Percentiles rank a stretch among this genome's conserved stretches.
Evolutionary conservation across 2,113 vertebrate species (phyloP).

Genomic region (Hippocampus abdominalis): DNA sequence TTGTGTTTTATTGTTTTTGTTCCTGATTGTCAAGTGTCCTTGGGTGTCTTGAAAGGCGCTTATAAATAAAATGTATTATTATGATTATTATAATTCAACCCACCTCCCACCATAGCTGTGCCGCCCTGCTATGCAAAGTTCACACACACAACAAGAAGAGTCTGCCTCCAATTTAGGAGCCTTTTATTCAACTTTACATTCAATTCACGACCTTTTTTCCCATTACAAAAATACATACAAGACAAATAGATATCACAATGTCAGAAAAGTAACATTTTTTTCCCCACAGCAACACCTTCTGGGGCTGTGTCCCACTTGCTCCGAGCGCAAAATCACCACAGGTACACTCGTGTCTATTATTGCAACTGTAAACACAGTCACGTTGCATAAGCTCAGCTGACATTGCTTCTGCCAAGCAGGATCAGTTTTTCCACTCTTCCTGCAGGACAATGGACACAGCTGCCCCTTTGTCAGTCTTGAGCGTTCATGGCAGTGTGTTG

Average conservation of each 20-base stretch:
- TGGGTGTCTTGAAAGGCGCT: no score
- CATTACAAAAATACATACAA: not conserved
- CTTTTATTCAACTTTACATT: not conserved
- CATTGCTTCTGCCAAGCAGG: conserved; percentile 52
- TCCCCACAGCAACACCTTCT: not conserved
- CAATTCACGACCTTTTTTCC: not conserved
- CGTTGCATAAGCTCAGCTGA: conserved; percentile 59
- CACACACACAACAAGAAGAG: no score
- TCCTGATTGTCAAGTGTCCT: no score
- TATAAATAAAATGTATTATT: no score
- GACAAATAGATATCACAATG: not conserved
- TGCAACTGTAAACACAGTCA: conserved; percentile 53
- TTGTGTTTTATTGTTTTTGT: no score
- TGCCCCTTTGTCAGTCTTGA: conserved; percentile 22
- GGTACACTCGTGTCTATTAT: conserved; percentile 54
- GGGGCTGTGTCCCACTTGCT: not conserved
- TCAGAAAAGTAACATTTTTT: not conserved
- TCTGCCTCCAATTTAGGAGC: no score
- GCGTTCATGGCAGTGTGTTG: no score
- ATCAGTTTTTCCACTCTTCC: conserved; percentile 64
- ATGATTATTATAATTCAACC: no score
- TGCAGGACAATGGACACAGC: conserved; percentile 53
- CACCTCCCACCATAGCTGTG: no score
- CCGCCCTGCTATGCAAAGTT: no score
- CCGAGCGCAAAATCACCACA: not conserved